A percentile compares a stretch with the other conserved stretches of the same genome.
phyloP scores from a whole-genome alignment of 2,113 vertebrate genomes.

The Morone chrysops region DNA sequence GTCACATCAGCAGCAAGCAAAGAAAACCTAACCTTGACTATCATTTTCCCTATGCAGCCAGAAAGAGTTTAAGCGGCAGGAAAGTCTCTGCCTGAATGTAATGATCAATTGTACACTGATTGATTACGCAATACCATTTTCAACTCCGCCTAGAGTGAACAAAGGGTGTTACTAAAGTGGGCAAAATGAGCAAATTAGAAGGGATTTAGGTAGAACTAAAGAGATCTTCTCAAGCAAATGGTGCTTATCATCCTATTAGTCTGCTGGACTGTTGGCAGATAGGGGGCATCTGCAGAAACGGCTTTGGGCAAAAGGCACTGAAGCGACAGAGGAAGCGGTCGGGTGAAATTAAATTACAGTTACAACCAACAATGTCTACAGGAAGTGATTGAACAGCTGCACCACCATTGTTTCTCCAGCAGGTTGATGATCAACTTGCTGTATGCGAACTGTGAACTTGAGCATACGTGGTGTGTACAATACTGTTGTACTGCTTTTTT shows the following conservation, averaged over 20 bases:
- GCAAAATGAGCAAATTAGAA: slow-evolving; percentile 60
- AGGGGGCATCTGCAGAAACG: slow-evolving; percentile 34
- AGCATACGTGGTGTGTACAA: slow-evolving; percentile 11
- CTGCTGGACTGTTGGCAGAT: slow-evolving; percentile 47
- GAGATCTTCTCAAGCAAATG: slow-evolving; percentile 66
- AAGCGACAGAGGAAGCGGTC: slow-evolving; percentile 17
- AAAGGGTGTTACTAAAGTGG: slow-evolving; percentile 38
- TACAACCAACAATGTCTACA: slow-evolving; percentile 1
- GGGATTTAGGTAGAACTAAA: slow-evolving; percentile 65
- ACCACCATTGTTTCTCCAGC: neutral
- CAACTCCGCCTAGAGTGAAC: slow-evolving; percentile 38
- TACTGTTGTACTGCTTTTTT: neutral
- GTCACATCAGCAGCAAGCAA: slow-evolving; percentile 12
- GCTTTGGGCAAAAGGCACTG: slow-evolving; percentile 17
- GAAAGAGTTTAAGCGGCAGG: neutral
- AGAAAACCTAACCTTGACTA: neutral
- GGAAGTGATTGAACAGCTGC: slow-evolving; percentile 17
- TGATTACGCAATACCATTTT: slow-evolving; percentile 51
- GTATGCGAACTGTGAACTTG: neutral
- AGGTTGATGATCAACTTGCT: neutral
- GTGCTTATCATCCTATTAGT: slow-evolving; percentile 69
- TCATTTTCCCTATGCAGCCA: neutral
- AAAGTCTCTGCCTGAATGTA: neutral
- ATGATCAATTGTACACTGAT: slow-evolving; percentile 49
- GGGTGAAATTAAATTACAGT: slow-evolving; percentile 39